phyloP scores from a whole-genome alignment of 2,888 invertebrate genomes.

The Epinotia bilunana region DNA sequence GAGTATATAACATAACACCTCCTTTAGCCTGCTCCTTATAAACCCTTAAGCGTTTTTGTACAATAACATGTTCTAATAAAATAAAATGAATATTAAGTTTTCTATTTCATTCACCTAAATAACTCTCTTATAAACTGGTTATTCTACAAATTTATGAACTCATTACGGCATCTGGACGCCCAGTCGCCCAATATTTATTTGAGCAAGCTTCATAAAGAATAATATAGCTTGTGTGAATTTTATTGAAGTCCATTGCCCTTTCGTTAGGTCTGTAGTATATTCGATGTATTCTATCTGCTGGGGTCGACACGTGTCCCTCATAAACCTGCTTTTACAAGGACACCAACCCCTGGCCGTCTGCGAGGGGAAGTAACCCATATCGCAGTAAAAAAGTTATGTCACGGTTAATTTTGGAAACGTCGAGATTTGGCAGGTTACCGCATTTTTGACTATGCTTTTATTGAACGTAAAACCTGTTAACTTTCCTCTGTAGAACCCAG shows the following conservation, averaged over 20 bases:
- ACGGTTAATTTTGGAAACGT: constrained; percentile 52
- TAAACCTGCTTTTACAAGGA: constrained; percentile 78
- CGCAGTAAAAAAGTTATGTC: constrained; percentile 67
- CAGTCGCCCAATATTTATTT: constrained; percentile 36
- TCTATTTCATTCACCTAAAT: constrained; percentile 22
- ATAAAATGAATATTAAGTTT: background rate
- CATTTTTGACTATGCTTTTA: constrained; percentile 6
- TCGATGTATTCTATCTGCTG: constrained; percentile 55
- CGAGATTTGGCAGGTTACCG: constrained; percentile 23
- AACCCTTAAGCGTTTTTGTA: background rate
- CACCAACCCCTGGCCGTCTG: constrained; percentile 63
- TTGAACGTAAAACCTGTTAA: background rate
- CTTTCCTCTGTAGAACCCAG: background rate
- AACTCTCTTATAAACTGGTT: constrained; percentile 4
- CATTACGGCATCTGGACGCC: constrained; percentile 31
- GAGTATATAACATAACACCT: too few relatives aligned
- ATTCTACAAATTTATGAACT: constrained; percentile 32
- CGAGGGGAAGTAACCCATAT: constrained; percentile 55
- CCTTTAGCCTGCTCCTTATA: background rate
- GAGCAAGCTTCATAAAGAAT: constrained; percentile 40
- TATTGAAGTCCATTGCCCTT: constrained; percentile 42
- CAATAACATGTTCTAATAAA: background rate
- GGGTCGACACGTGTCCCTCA: constrained; percentile 75
- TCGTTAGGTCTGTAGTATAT: constrained; percentile 51
- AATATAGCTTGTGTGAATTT: constrained; percentile 43